Evolutionary conservation across 2,888 invertebrate genomes (phyloP), one percentile per base, ranked within the genome.

Genomic region (Dugesia japonica): DNA sequence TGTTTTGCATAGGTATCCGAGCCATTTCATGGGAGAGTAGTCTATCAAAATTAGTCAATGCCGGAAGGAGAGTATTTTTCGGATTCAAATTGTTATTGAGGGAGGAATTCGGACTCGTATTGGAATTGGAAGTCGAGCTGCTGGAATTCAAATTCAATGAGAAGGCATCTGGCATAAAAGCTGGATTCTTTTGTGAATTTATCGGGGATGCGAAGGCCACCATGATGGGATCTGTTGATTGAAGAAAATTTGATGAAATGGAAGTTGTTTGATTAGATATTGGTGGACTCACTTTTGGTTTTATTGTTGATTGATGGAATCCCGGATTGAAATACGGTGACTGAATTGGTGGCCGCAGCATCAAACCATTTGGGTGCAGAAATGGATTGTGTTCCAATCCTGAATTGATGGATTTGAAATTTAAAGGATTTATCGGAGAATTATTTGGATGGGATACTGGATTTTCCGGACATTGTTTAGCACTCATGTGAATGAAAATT

Each of bases 211-310:
- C 56, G 23, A 56, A 56, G 56, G 56, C 56, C 56, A 56, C 56
- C 56, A 56, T 56, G 56, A 56, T 56, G 56, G 56, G 23, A 56
- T 56, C 56, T 56, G 56, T n/a, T 56, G 56, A 56, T 56, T 56
- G 56, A 56, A 56, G 56, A 56, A 56, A 56, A 56, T 56, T 56
- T 56, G 56, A 56, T 56, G 56, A 56, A 56, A 56, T 56, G 4
- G 56, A 13, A 56, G 56, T 56, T 23, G 56, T 20, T 56, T 56
- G 56, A 56, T 56, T 56, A 56, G 56, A n/a, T 56, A 56, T 56
- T n/a, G 56, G 56, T 20, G 56, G 56, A 56, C 56, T 56, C 56
- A 56, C 56, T 23, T 56, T 56, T 56, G 56, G 56, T 56, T 56
- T 56, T 56, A 56, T 20, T 13, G 56, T 7, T 56, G 56, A 56